Evolutionary conservation across 1,140 invertebrate species (phyloP), one percentile per base, ranked within the genome.

Genomic region (Hyphantria cunea): DNA sequence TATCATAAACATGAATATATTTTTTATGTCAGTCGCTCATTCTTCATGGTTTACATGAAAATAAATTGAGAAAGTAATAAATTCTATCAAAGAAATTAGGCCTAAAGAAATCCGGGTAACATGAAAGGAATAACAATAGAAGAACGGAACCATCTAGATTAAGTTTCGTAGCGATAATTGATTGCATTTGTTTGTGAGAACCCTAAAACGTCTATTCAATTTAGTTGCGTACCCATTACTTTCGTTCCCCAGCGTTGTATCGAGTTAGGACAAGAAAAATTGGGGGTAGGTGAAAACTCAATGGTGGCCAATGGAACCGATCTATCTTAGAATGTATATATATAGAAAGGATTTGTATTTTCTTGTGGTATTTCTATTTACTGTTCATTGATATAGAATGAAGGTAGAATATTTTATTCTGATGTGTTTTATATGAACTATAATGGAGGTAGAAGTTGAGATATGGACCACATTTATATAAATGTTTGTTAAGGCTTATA

Each of bases 171-270:
- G 37, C 12, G 15, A 34, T 60, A 60, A 60, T 42, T 60, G 48
- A 60, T 60, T 25, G 48, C 37, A 60, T 60, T 60, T 60, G 47
- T 60, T 60, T 60, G 56, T 51, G 47, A 15, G 48, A 42, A 45
- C 56, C 56, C 37, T 51, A 51, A 50, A 60, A 60, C 39, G 48
- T 51, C 56, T 51, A 60, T 60, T 60, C 56, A 51, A 60, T 60
- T 60, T 42, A 37, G 56, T 17, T 51, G 51, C 56, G 56, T 47
- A 51, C 37, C 56, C 33, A 51, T 60, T 51, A 60, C 56, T 9
- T 48, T 48, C 14, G 8, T 48, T 48, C 17, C 8, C 6, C 14
- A n/a, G 14, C n/a, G 25, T 49, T 49, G 53, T 56, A 56, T 47
- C 11, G 1, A 32, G 44, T 31, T 42, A 2, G 37, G 37, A 8